Conservation (phyloP, 2,888 invertebrate species). For the Xanthia togata region DNA sequence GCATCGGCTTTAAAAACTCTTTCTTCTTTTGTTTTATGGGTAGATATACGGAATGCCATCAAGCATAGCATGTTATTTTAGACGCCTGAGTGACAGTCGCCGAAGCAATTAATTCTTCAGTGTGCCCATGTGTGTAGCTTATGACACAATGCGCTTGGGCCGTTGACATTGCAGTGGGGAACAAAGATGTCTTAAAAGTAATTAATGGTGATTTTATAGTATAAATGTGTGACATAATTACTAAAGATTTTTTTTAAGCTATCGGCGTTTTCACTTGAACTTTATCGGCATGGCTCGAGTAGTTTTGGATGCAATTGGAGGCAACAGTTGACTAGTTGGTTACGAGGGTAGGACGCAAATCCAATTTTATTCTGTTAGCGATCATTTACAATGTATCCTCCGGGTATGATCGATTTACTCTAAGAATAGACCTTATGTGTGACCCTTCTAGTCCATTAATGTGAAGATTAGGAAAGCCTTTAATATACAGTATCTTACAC, state of each 20-base stretch:
- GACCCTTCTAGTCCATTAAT: not conserved
- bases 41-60: slow-evolving; percentile 35
- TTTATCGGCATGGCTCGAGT: no score
- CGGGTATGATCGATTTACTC: not conserved
- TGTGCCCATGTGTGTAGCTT: slow-evolving; percentile 38
- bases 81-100: slow-evolving; percentile 58
- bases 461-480: not conserved
- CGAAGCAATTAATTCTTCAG: slow-evolving; percentile 58
- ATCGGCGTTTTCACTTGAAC: not conserved
- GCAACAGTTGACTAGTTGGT: not conserved
- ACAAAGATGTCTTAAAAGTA: slow-evolving; percentile 14
- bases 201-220: not conserved
- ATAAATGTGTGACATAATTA: not conserved
- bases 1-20: slow-evolving; percentile 14
- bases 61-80: slow-evolving; percentile 53
- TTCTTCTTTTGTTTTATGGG: slow-evolving; percentile 47
- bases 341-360: not conserved
- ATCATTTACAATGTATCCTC: not conserved
- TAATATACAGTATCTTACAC: not conserved
- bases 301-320: not conserved
- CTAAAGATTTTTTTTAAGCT: no score
- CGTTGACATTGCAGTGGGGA: slow-evolving; percentile 12
- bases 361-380: not conserved
- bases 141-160: slow-evolving; percentile 19
- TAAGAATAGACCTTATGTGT: not conserved